Base-by-base conservation (phyloP, 1,140 invertebrate species). In the Homarus americanus region DNA sequence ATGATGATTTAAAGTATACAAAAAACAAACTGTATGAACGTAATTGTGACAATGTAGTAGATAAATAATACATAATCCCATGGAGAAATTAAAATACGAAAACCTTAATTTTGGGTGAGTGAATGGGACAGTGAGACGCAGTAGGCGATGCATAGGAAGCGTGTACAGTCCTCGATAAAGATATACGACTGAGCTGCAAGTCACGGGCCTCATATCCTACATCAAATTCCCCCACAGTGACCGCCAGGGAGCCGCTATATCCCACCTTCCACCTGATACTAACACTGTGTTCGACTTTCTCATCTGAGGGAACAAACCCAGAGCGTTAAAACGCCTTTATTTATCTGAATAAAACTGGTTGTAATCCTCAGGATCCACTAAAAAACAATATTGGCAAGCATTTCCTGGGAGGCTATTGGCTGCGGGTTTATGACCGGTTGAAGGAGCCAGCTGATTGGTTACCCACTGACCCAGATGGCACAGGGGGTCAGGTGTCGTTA, bases 381-480 rank as follows among this genome's bases (percentile, higher is more conserved):
- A 34, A 15, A 53, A 10, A 36, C 44, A 36, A 63, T 5, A 53
- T 9, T 32, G 49, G 20, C 41, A 38, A 58, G 53, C 28, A 17
- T 32, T 63, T 20, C 9, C 79, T 82, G 20, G n/a, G 0, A 34
- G 15, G 38, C 41, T 38, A 82, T 82, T 82, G 79, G 79, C 79
- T 82, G 38, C 12, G 9, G 78, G 41, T n/a, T 80, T 80, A 53
- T 53, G 38, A 63, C 79, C 49, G 79, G 49, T 63, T n/a, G n/a
- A 53, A 53, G 44, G 5, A 9, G 20, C 12, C n/a, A n/a, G n/a
- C 28, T 44, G 38, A 82, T 63, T 82, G 79, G 79, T 53, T 44
- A 63, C 79, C 79, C 79, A 63, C 53, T 82, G 79, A 82, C 79
- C 79, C 53, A 82, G 53, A 82, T 82, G 49, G 49, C 79, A 82